These are phyloP conservation scores for Sialis lutaria DNA, from an alignment of 2,888 invertebrate species.

Conservation along the genomic window DNA sequence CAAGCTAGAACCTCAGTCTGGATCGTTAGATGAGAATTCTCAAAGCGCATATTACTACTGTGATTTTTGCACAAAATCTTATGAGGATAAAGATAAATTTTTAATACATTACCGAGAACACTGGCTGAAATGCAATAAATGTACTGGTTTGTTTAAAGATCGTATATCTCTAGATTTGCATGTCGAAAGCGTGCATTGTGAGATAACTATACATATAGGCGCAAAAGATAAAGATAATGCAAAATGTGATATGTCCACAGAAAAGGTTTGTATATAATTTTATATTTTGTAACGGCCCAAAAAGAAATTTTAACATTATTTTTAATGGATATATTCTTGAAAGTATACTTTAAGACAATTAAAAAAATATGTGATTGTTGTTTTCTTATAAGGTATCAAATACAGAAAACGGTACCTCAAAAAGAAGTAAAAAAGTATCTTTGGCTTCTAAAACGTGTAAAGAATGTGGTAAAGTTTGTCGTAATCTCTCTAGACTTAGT, in stretches of 20 bases:
- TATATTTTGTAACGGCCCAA: too few species aligned
- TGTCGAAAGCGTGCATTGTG: slow-evolving; percentile 17
- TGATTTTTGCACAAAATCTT: slow-evolving; percentile 24
- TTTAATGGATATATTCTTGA: too few species aligned
- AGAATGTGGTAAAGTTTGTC: slow-evolving; percentile 37
- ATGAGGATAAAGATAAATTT: slow-evolving; percentile 19
- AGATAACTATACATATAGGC: too few species aligned
- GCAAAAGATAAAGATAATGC: too few species aligned
- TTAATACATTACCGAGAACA: slow-evolving; percentile 24
- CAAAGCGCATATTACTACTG: slow-evolving; percentile 18
- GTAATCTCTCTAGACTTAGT: slow-evolving; percentile 38
- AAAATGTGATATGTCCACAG: too few species aligned
- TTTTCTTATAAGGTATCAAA: too few species aligned
- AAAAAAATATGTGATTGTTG: too few species aligned
- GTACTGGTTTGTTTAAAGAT: slow-evolving; percentile 27
- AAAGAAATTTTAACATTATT: too few species aligned
- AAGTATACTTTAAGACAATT: too few species aligned
- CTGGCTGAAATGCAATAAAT: slow-evolving; percentile 23
- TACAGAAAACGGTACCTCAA: background rate
- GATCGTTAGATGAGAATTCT: slow-evolving; percentile 2
- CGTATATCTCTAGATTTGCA: slow-evolving; percentile 24
- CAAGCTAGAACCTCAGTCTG: background rate
- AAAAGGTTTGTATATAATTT: too few species aligned
- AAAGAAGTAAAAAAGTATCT: slow-evolving; percentile 6
- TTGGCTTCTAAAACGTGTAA: slow-evolving; percentile 31